These are phyloP conservation scores for Lepidonotus clava DNA, from an alignment of 2,888 invertebrate genomes.

Conservation along the genomic window DNA sequence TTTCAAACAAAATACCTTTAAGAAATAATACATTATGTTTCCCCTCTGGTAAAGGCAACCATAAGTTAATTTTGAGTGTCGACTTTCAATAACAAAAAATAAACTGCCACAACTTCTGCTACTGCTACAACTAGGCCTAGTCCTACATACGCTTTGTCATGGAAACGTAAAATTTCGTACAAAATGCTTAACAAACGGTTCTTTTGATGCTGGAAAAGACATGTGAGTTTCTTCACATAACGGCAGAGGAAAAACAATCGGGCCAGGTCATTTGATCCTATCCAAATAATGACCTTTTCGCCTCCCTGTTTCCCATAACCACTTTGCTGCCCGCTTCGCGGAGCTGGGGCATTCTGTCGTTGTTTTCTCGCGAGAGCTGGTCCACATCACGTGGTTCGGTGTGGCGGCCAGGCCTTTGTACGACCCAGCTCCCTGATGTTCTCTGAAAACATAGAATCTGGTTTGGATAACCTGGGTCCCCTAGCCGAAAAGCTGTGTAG, in stretches of 20 bases:
- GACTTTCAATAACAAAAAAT: too few species aligned
- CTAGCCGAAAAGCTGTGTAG: not conserved
- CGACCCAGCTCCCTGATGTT: not conserved
- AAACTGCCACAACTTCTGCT: too few species aligned
- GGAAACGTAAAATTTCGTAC: too few species aligned
- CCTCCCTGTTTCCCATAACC: slow-evolving; percentile 27
- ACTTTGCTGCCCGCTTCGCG: not conserved
- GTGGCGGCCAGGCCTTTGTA: not conserved
- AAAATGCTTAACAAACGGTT: too few species aligned
- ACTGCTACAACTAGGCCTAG: too few species aligned
- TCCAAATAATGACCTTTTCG: slow-evolving; percentile 12
- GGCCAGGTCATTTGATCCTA: not conserved
- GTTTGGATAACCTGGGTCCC: slow-evolving; percentile 10
- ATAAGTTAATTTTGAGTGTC: too few species aligned
- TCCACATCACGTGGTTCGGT: not conserved
- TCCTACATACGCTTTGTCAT: too few species aligned
- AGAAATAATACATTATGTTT: too few species aligned
- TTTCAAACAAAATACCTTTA: too few species aligned
- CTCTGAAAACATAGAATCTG: not conserved
- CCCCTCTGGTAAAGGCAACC: too few species aligned
- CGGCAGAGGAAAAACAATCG: slow-evolving; percentile 4
- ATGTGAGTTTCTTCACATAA: not conserved
- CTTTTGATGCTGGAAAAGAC: not conserved
- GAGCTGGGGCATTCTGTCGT: not conserved
- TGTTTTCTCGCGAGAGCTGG: slow-evolving; percentile 4